Conservation (phyloP, 2,113 vertebrate genomes). For the Genyomyrus donnyi region DNA sequence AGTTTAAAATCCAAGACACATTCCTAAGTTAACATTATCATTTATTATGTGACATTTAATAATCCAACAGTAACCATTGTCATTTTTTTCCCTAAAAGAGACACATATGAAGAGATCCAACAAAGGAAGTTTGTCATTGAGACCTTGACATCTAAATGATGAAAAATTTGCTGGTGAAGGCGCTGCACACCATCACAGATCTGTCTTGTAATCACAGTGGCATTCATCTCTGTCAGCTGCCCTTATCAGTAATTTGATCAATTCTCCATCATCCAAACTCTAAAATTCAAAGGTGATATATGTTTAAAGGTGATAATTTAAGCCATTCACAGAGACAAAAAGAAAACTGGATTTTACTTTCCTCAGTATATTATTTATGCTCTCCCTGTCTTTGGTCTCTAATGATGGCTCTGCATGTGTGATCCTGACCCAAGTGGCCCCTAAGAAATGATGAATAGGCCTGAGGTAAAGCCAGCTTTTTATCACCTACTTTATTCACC, state of each 20-base stretch:
- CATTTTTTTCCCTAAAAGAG: not conserved
- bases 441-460: constrained; percentile 45
- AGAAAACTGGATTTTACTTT: not conserved
- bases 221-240: constrained; percentile 77
- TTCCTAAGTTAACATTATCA: not conserved
- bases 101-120: not conserved
- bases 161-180: constrained; percentile 82
- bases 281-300: not conserved
- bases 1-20: not conserved
- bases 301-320: not conserved
- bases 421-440: constrained; percentile 81
- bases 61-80: not conserved
- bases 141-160: constrained; percentile 90
- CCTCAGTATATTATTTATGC: not conserved
- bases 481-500: not conserved
- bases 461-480: not conserved
- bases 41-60: not conserved
- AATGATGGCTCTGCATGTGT: constrained; percentile 70
- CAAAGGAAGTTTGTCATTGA: not conserved
- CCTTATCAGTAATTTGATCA: constrained; percentile 87
- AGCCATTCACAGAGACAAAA: not conserved
- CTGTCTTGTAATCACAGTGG: constrained; percentile 78
- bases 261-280: constrained; percentile 89
- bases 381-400: constrained; percentile 69
- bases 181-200: constrained; percentile 81